Conservation (phyloP, 1,140 invertebrate genomes). For the Drosophila neocordata region DNA sequence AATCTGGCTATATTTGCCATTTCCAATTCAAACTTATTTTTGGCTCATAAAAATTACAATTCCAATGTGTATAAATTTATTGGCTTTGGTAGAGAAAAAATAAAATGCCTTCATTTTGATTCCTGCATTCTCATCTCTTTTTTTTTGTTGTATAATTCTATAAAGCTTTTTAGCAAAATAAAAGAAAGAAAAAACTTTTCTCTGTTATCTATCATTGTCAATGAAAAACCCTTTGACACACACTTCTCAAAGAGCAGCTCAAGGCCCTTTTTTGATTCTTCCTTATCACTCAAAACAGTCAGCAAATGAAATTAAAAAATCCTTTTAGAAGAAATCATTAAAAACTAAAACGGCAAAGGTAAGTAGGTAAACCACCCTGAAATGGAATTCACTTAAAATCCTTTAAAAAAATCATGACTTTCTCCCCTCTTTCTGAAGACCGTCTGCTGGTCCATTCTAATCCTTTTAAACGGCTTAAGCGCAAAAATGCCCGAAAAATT, state of each 20-base stretch:
- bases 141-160: background rate
- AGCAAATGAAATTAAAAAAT: conserved; percentile 63
- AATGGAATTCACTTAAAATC: conserved; percentile 36
- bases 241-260: background rate
- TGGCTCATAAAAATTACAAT: conserved; percentile 46
- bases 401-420: conserved; percentile 56
- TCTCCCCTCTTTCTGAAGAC: background rate
- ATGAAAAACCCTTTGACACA: conserved; percentile 33
- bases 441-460: conserved; percentile 39
- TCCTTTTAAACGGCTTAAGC: conserved; percentile 71
- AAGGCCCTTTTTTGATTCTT: background rate
- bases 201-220: conserved; percentile 28
- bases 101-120: background rate
- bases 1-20: background rate
- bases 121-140: background rate
- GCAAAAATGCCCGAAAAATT: conserved; percentile 57
- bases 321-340: conserved; percentile 30
- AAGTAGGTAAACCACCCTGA: conserved; percentile 47
- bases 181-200: background rate
- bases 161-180: background rate
- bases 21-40: conserved; percentile 24
- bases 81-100: conserved; percentile 9
- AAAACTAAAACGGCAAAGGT: conserved; percentile 29
- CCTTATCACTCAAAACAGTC: conserved; percentile 49
- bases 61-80: conserved; percentile 49